These are phyloP conservation scores for Drosophila pectinifera DNA, from an alignment of 1,140 invertebrate species.

Conservation along the genomic window DNA sequence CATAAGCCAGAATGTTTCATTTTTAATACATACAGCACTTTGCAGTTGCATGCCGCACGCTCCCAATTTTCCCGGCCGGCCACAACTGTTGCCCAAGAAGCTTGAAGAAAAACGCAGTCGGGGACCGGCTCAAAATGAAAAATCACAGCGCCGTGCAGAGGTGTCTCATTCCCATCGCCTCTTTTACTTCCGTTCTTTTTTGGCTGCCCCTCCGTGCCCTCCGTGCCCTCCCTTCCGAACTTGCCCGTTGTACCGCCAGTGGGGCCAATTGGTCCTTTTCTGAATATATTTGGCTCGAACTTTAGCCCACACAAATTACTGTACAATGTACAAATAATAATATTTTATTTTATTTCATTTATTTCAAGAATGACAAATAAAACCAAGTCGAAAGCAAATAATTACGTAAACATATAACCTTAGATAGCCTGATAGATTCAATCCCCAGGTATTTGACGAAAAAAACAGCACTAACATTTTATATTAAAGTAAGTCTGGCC, in stretches of 20 bases:
- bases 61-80: conserved; percentile 36
- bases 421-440: too few relatives aligned
- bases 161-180: conserved; percentile 39
- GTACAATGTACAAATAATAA: too few relatives aligned
- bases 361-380: too few relatives aligned
- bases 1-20: conserved; percentile 46
- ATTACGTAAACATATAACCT: too few relatives aligned
- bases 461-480: too few relatives aligned
- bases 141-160: conserved; percentile 75
- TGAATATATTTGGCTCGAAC: neutral
- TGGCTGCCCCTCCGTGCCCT: neutral
- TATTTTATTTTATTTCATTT: too few relatives aligned
- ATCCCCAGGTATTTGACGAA: too few relatives aligned
- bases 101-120: conserved; percentile 45
- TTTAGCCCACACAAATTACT: too few relatives aligned
- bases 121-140: conserved; percentile 58
- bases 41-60: conserved; percentile 74
- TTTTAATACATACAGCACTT: conserved; percentile 60
- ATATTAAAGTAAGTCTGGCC: too few relatives aligned
- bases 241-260: neutral
- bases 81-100: conserved; percentile 65
- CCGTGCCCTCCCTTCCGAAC: neutral
- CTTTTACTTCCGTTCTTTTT: conserved; percentile 36
- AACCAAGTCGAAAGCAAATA: too few relatives aligned
- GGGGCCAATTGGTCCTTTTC: neutral